phyloP scores from a whole-genome alignment of 2,113 vertebrate genomes.

The Spilogale gracilis region DNA sequence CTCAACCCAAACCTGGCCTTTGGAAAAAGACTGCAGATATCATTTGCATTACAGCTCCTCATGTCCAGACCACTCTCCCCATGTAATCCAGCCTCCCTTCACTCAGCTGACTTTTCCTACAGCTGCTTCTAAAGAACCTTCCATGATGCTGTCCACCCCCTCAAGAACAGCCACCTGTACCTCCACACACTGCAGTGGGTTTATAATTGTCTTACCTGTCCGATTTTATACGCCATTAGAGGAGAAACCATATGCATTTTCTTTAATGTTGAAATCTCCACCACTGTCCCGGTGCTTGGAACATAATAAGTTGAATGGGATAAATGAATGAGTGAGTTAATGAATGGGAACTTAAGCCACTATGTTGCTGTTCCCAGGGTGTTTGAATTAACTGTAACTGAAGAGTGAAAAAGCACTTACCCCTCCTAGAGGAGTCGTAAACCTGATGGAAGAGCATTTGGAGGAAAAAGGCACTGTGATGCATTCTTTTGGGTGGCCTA shows the following conservation, averaged over 20 bases:
- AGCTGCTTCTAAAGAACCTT: background rate
- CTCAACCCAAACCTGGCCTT: background rate
- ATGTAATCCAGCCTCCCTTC: background rate
- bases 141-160: background rate
- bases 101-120: background rate
- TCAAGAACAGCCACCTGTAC: background rate
- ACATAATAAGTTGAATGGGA: background rate
- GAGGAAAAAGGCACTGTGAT: background rate
- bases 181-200: background rate
- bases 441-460: background rate
- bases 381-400: conserved; percentile 33
- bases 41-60: background rate
- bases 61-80: background rate
- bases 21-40: fast-evolving
- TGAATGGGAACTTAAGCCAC: background rate
- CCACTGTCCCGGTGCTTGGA: background rate
- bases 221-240: background rate
- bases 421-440: background rate
- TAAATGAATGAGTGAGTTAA: conserved; percentile 54
- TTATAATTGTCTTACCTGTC: background rate
- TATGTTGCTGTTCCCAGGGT: background rate
- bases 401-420: background rate
- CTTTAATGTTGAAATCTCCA: background rate
- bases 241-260: background rate
- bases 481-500: background rate